phyloP scores from a whole-genome alignment of 2,113 vertebrate species.

The Abramis brama region DNA sequence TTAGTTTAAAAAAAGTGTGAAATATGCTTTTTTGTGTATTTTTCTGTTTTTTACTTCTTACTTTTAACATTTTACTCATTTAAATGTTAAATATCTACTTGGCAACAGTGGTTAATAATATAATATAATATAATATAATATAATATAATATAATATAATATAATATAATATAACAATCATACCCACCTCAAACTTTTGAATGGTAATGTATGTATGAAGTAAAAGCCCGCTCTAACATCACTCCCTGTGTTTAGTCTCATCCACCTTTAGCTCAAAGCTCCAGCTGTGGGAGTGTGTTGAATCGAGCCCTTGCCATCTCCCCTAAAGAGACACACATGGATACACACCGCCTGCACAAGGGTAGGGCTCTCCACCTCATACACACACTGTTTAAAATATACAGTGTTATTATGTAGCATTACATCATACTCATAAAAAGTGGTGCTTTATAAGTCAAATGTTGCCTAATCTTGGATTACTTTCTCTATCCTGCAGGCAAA shows the following conservation, averaged over 20 bases:
- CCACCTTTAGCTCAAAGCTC: constrained; percentile 90
- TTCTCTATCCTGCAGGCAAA: constrained; percentile 47
- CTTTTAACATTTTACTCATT: neutral
- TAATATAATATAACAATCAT: neutral
- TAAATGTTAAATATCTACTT: neutral
- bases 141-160: neutral
- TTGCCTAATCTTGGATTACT: constrained; percentile 9
- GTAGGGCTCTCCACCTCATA: constrained; percentile 65
- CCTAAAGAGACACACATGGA: constrained; percentile 81
- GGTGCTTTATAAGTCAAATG: neutral
- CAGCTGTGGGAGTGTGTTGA: constrained; percentile 91
- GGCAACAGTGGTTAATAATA: no score
- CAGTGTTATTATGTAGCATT: constrained; percentile 12
- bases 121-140: neutral
- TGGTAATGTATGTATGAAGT: neutral
- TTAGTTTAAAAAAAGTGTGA: neutral
- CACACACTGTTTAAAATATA: constrained; percentile 14
- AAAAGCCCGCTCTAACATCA: neutral
- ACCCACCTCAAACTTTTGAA: neutral
- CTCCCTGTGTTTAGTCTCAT: constrained; percentile 76
- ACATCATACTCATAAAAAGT: neutral
- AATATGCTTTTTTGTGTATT: no score
- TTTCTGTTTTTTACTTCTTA: neutral
- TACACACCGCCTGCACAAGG: constrained; percentile 85
- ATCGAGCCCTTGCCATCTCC: constrained; percentile 83